Percentiles rank a stretch among this genome's conserved stretches.
phyloP scores from a whole-genome alignment of 2,797 vertebrate species.

The Paramormyrops hopkinsi region DNA sequence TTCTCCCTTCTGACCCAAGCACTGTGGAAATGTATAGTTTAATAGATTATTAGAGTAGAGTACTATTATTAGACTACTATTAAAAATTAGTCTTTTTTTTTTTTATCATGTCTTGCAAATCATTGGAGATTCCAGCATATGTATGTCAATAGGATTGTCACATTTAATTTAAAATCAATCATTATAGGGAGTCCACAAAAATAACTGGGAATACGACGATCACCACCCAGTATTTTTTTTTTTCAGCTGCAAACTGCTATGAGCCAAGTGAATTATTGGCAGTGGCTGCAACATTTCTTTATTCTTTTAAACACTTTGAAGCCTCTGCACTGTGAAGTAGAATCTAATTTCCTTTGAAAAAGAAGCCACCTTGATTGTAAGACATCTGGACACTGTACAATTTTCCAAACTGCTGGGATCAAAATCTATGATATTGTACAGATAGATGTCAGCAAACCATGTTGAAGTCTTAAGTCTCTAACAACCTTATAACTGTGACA shows the following conservation, averaged over 20 bases:
- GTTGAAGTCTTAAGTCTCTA: background rate
- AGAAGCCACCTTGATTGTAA: background rate
- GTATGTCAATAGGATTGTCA: background rate
- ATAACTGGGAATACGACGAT: background rate
- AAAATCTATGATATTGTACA: background rate
- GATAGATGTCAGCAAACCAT: background rate
- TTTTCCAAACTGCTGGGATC: background rate
- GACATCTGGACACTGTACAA: background rate
- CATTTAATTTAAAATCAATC: background rate
- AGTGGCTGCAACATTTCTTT: background rate
- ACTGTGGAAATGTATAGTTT: background rate
- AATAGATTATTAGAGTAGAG: background rate
- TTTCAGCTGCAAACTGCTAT: background rate
- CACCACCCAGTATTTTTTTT: background rate
- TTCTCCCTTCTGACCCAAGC: background rate
- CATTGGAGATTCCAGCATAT: background rate
- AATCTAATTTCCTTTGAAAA: background rate
- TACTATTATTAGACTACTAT: background rate
- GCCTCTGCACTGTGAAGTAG: background rate
- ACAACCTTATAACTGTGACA: background rate
- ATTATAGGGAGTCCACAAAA: background rate
- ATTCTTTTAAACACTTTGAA: background rate
- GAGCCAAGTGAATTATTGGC: background rate
- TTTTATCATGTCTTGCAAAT: background rate
- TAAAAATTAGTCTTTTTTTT: background rate